A percentile compares a stretch with the other conserved stretches of the same genome.
phyloP scores from a whole-genome alignment of 2,888 invertebrate species.

The Catocala fraxini region DNA sequence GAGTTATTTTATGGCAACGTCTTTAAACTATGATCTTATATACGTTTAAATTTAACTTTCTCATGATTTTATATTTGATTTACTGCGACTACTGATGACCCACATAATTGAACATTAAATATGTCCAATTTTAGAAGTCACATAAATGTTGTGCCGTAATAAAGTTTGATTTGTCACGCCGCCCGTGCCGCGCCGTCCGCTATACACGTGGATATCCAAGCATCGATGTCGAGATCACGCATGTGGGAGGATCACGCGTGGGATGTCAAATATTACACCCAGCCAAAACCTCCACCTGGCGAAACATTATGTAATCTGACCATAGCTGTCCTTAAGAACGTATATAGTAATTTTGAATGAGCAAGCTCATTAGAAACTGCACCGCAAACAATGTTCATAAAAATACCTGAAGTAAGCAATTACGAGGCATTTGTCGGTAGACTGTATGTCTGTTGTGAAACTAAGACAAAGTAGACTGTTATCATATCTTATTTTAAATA shows the following conservation, averaged over 20 bases:
- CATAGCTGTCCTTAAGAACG: no score
- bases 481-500: no score
- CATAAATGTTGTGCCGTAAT: slow-evolving; percentile 28
- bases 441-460: no score
- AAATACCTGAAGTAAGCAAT: no score
- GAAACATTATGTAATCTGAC: not conserved
- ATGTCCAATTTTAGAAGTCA: slow-evolving; percentile 32
- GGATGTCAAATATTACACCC: not conserved
- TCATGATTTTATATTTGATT: slow-evolving; percentile 35
- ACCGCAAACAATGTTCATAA: no score
- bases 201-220: slow-evolving; percentile 28
- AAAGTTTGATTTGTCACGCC: slow-evolving; percentile 42
- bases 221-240: slow-evolving; percentile 18
- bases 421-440: no score
- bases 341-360: no score
- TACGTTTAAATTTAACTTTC: slow-evolving; percentile 28
- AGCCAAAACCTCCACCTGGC: not conserved
- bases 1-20: slow-evolving; percentile 36
- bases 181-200: slow-evolving; percentile 12
- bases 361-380: no score
- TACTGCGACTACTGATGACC: slow-evolving; percentile 44
- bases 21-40: slow-evolving; percentile 18
- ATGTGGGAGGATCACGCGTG: slow-evolving; percentile 19
- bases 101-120: slow-evolving; percentile 34
- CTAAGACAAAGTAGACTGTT: no score